A percentile compares a stretch with the other conserved stretches of the same genome.
Evolutionary conservation across 2,797 vertebrate species (phyloP).

Genomic region (Hylomyscus alleni): DNA sequence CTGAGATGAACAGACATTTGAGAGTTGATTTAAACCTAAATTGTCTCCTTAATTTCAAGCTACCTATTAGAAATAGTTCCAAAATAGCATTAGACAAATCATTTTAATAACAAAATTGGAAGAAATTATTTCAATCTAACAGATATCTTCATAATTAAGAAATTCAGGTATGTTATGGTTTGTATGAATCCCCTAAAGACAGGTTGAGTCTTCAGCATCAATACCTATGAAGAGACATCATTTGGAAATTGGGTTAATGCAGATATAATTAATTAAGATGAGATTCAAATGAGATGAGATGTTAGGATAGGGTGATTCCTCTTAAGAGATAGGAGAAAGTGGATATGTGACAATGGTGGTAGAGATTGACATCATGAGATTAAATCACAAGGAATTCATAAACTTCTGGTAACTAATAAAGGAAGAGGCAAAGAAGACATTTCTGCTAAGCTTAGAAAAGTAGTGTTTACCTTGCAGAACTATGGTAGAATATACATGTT

Average conservation of each 20-base stretch:
- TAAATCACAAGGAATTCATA: background rate
- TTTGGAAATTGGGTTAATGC: background rate
- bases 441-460: background rate
- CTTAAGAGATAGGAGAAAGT: background rate
- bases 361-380: background rate
- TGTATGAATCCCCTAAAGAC: background rate
- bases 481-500: background rate
- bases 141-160: background rate
- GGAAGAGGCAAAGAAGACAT: background rate
- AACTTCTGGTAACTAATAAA: background rate
- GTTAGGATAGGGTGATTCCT: background rate
- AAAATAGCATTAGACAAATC: background rate
- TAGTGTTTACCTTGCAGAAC: background rate
- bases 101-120: background rate
- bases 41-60: conserved; percentile 16
- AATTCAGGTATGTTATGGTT: background rate
- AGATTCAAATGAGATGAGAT: background rate
- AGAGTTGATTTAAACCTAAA: conserved; percentile 24
- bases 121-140: background rate
- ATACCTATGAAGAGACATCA: background rate
- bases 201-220: background rate
- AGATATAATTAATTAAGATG: background rate
- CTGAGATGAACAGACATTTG: background rate
- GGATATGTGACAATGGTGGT: too few relatives aligned
- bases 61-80: background rate